phyloP scores from a whole-genome alignment of 1,140 invertebrate genomes.

The Scaptomyza pallida region DNA sequence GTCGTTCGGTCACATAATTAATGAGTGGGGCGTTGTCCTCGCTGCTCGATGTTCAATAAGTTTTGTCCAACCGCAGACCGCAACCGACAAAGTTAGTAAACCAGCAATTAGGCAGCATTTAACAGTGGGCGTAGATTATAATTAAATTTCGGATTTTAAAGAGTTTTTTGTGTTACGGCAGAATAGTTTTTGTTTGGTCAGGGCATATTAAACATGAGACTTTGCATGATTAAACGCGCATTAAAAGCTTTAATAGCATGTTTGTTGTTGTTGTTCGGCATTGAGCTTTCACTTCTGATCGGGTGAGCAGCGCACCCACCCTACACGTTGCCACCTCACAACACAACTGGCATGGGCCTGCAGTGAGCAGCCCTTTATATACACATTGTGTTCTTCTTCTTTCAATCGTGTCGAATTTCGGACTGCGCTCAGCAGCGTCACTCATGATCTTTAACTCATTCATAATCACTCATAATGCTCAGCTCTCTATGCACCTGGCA shows the following conservation, averaged over 20 bases:
- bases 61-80: slow-evolving; percentile 27
- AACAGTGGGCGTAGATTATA: slow-evolving; percentile 43
- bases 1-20: slow-evolving; percentile 59
- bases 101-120: slow-evolving; percentile 68
- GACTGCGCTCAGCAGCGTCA: neutral
- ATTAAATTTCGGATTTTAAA: slow-evolving; percentile 56
- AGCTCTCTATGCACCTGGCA: too few species aligned
- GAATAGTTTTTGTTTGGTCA: too few species aligned
- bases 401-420: neutral
- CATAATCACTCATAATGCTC: too few species aligned
- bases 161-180: neutral
- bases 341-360: too few species aligned
- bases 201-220: too few species aligned
- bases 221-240: too few species aligned
- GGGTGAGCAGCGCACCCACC: too few species aligned
- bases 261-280: too few species aligned
- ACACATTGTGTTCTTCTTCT: neutral
- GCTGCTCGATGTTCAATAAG: slow-evolving; percentile 63
- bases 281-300: neutral
- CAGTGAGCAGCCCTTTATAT: neutral
- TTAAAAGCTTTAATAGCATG: too few species aligned
- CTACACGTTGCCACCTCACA: too few species aligned
- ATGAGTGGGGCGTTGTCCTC: slow-evolving; percentile 55
- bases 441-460: neutral
- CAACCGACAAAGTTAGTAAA: slow-evolving; percentile 34